Evolutionary conservation across 2,113 vertebrate species (phyloP), one percentile per base, ranked within the genome.

Genomic region (Aptenodytes forsteri): DNA sequence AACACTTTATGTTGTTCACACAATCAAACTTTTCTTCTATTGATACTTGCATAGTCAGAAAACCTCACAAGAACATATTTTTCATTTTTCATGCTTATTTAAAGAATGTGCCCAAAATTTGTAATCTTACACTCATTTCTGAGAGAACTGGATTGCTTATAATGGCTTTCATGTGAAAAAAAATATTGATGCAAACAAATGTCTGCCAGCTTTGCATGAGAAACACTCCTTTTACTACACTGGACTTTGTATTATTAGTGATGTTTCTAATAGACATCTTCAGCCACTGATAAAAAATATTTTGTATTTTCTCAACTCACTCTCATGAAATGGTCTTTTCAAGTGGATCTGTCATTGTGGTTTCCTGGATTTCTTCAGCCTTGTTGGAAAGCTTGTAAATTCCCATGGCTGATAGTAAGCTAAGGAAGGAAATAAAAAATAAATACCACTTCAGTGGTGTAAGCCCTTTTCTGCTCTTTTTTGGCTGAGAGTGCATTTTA

Each of bases 341-440:
- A 97, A 96, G 91, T 94, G 89, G 87, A 86, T 92, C 80, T 93
- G 86, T 90, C 94, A 87, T 79, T 93, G 91, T 84, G 88, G 96
- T 97, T 97, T 97, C 91, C 97, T 98, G 96, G 95, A 92, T 96
- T 96, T 90, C 87, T 87, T 96, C 95, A 96, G 66, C 85, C 87
- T 89, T 73, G 59, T 65, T 96, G 81, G 95, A 97, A 97, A 86
- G 85, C 95, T 96, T 96, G 96, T 97, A 96, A 98, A 97, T 97
- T 98, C 90, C 93, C 89, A 95, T 77, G 85, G 89, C 90, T 92
- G 95, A 97, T 93, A 97, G 83, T 64, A 92, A 67, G 80, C 86
- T 90, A 91, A 75, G 83, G 94, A 95, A 96, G 80, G 89, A 96
- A 95, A 81, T 83, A 87, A 97, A 96, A 96, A 96, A 86, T 91